These are phyloP conservation scores for Manduca sexta DNA, from an alignment of 1,140 invertebrate genomes.

Conservation along the genomic window DNA sequence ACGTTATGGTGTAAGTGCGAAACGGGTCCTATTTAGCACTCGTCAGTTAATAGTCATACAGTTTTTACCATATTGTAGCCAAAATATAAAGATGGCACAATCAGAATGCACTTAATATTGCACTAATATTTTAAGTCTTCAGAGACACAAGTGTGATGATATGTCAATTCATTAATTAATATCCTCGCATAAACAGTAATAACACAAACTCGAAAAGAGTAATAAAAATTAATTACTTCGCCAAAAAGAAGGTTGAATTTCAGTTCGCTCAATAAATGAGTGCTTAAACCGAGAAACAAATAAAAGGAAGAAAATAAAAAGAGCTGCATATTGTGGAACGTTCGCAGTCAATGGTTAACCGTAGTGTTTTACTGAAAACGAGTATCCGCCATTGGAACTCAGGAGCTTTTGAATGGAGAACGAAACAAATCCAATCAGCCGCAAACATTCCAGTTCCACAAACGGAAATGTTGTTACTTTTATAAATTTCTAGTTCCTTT, in stretches of 20 bases:
- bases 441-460: slow-evolving; percentile 20
- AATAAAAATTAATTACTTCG: slow-evolving; percentile 25
- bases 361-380: slow-evolving; percentile 31
- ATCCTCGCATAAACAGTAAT: too few relatives aligned
- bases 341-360: slow-evolving; percentile 34
- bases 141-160: too few relatives aligned
- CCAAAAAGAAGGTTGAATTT: slow-evolving; percentile 14
- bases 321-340: slow-evolving; percentile 30
- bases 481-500: slow-evolving; percentile 13
- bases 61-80: too few relatives aligned
- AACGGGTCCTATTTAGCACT: too few relatives aligned
- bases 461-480: slow-evolving; percentile 21
- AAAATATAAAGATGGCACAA: too few relatives aligned
- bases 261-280: slow-evolving; percentile 23
- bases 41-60: too few relatives aligned
- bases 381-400: slow-evolving; percentile 20
- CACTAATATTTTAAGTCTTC: too few relatives aligned
- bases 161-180: slow-evolving; percentile 6
- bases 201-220: too few relatives aligned
- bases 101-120: too few relatives aligned
- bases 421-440: slow-evolving; percentile 53
- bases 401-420: slow-evolving; percentile 27
- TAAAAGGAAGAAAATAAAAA: slow-evolving; percentile 31
- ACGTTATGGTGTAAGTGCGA: too few relatives aligned
- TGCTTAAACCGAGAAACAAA: slow-evolving; percentile 28